phyloP scores from a whole-genome alignment of 64 coral and sea anemone species.

The Montipora efflorescens region DNA sequence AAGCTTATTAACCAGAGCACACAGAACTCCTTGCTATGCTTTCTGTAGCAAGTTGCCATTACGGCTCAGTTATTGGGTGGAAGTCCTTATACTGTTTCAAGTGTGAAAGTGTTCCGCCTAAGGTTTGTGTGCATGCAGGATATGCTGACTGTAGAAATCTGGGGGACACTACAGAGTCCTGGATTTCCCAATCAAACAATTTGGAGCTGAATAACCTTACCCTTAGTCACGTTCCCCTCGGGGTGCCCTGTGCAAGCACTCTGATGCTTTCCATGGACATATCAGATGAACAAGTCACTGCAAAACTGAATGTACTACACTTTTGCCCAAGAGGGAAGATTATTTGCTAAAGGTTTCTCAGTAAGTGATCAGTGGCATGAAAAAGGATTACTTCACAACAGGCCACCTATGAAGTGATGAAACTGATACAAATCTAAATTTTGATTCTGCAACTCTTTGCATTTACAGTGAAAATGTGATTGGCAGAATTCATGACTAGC shows the following conservation, averaged over 20 bases:
- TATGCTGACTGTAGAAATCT: not conserved
- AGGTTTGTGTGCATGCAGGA: conserved; percentile 27
- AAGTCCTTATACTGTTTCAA: conserved; percentile 34
- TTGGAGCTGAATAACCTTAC: conserved; percentile 34
- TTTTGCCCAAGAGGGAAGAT: too few species aligned
- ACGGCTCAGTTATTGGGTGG: conserved; percentile 61
- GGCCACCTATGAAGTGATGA: too few species aligned
- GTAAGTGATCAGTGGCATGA: too few species aligned
- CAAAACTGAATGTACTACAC: not conserved
- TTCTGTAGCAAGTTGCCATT: conserved; percentile 54
- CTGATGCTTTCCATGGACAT: too few species aligned
- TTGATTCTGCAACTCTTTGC: conserved; percentile 30
- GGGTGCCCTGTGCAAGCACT: conserved; percentile 14
- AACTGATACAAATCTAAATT: not conserved
- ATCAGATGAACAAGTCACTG: conserved; percentile 70
- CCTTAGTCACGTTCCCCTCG: conserved; percentile 18
- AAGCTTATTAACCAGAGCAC: conserved; percentile 50
- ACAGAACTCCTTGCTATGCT: conserved; percentile 60
- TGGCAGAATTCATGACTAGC: conserved; percentile 69
- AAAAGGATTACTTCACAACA: too few species aligned
- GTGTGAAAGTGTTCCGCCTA: not conserved
- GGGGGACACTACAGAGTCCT: not conserved
- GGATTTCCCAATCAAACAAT: conserved; percentile 33
- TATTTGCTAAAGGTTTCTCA: too few species aligned
- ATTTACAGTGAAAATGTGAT: conserved; percentile 82